These are phyloP conservation scores for Aphaenogaster floridana DNA, from an alignment of 1,140 invertebrate genomes.

Conservation along the genomic window DNA sequence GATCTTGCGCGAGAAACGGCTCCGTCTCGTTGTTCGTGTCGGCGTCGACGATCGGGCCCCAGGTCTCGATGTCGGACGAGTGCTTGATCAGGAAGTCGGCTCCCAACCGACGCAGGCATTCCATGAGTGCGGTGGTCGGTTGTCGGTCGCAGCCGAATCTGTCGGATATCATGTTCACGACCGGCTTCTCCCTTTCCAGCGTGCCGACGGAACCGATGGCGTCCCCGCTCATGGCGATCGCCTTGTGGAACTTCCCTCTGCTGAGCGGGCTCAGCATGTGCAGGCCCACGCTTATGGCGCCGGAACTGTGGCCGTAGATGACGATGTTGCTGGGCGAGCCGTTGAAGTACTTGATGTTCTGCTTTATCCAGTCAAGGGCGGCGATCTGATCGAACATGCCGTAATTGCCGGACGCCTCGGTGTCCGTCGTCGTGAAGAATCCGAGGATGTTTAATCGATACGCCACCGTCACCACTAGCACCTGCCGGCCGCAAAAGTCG, in stretches of 20 bases:
- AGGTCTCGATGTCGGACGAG: slow-evolving; percentile 89
- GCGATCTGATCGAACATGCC: slow-evolving; percentile 97
- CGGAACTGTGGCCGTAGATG: slow-evolving; percentile 95
- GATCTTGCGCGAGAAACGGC: slow-evolving; percentile 90
- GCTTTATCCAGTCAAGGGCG: slow-evolving; percentile 94
- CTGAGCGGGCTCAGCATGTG: slow-evolving; percentile 90
- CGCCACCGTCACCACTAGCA: slow-evolving; percentile 92
- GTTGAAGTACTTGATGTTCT: slow-evolving; percentile 95
- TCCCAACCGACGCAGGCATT: slow-evolving; percentile 89
- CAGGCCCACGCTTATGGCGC: slow-evolving; percentile 91
- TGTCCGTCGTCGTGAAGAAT: slow-evolving; percentile 95
- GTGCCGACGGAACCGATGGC: slow-evolving; percentile 86
- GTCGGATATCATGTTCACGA: slow-evolving; percentile 87
- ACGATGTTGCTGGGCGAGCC: slow-evolving; percentile 94
- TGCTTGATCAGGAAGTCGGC: slow-evolving; percentile 88
- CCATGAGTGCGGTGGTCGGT: slow-evolving; percentile 89
- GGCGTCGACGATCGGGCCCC: slow-evolving; percentile 92
- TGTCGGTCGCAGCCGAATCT: slow-evolving; percentile 90
- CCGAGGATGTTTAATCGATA: slow-evolving; percentile 95
- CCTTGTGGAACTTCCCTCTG: slow-evolving; percentile 89
- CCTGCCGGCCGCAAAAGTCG: slow-evolving; percentile 84
- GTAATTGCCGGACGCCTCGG: slow-evolving; percentile 95
- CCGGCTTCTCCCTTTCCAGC: slow-evolving; percentile 84
- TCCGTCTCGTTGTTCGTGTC: slow-evolving; percentile 90
- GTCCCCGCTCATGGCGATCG: slow-evolving; percentile 92